A percentile compares a stretch with the other conserved stretches of the same genome.
These are phyloP conservation scores for Calameuta filiformis DNA, from an alignment of 2,888 invertebrate genomes.

Conservation along the genomic window DNA sequence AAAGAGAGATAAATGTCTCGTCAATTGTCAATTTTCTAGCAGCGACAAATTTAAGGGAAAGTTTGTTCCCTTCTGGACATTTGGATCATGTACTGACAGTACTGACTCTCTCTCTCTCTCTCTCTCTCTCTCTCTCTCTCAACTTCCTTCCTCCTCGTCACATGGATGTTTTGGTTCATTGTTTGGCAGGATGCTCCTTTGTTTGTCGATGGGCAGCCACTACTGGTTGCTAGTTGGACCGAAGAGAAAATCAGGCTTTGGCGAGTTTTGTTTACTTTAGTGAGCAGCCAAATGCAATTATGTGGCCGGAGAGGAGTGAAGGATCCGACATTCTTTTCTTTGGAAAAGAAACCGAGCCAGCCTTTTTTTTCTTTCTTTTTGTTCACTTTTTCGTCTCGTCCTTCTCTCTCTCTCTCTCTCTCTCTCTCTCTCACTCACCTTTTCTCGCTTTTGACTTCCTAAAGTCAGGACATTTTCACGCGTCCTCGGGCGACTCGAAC, in stretches of 20 bases:
- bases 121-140: background rate
- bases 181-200: background rate
- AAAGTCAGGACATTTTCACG: background rate
- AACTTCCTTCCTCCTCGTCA: background rate
- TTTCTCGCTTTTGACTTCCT: constrained; percentile 9
- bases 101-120: background rate
- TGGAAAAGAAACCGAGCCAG: background rate
- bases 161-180: background rate
- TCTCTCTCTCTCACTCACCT: constrained; percentile 10
- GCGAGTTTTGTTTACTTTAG: background rate
- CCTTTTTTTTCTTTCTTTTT: constrained; percentile 15
- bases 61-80: background rate
- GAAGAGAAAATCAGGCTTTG: background rate
- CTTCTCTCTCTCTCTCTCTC: constrained; percentile 13
- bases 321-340: background rate
- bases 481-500: background rate
- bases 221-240: background rate
- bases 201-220: background rate
- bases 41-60: background rate
- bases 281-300: background rate
- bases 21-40: background rate
- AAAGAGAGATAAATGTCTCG: background rate
- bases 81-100: background rate
- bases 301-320: background rate
- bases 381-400: constrained; percentile 10